phyloP scores from a whole-genome alignment of 2,888 invertebrate genomes.

The Mimas tiliae region DNA sequence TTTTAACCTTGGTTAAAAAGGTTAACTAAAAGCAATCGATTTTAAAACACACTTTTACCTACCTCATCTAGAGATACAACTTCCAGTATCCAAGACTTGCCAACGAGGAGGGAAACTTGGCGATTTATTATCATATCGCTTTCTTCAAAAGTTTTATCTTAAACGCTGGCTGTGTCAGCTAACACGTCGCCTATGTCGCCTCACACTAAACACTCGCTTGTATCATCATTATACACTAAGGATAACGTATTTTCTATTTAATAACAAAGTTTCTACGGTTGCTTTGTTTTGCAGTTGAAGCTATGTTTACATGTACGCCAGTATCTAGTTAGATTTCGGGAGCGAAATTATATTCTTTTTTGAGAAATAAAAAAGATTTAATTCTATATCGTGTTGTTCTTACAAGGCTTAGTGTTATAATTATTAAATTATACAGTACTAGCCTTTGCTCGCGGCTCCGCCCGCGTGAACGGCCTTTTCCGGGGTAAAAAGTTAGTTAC shows the following conservation, averaged over 20 bases:
- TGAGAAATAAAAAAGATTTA: no score
- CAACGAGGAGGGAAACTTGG: constrained; percentile 70
- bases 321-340: no score
- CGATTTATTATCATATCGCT: constrained; percentile 78
- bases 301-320: background rate
- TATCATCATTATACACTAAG: constrained; percentile 15
- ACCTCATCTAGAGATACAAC: constrained; percentile 46
- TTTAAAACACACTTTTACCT: background rate
- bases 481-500: no score
- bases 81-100: constrained; percentile 51
- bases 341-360: no score
- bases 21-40: no score
- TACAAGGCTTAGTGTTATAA: no score
- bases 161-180: constrained; percentile 68
- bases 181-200: constrained; percentile 51
- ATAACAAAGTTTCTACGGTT: background rate
- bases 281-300: background rate
- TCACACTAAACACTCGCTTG: constrained; percentile 22
- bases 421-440: no score
- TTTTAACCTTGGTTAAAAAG: no score
- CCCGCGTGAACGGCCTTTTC: no score
- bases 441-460: no score
- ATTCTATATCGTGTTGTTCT: no score
- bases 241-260: constrained; percentile 9
- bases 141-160: constrained; percentile 79